Conservation (phyloP, 2,888 invertebrate genomes). For the Caenorhabditis doughertyi region DNA sequence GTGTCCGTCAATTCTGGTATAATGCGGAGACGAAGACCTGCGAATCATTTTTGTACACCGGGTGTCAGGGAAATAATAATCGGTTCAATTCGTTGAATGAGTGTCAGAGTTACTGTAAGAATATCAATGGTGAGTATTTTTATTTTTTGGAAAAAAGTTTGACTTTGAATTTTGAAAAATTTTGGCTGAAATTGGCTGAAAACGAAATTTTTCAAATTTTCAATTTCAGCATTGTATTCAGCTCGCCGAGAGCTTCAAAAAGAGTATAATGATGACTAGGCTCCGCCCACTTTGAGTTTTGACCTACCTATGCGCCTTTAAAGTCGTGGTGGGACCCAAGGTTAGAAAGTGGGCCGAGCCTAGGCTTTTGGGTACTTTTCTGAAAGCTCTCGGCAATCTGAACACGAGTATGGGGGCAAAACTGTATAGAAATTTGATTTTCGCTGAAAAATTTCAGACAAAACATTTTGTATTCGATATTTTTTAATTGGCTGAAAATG, state of each 20-base stretch:
- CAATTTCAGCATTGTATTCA: neutral
- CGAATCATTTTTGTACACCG: constrained; percentile 72
- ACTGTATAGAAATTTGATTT: neutral
- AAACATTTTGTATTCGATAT: too few relatives aligned
- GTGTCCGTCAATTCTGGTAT: constrained; percentile 74
- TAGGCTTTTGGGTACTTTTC: constrained; percentile 6
- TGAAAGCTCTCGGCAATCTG: neutral
- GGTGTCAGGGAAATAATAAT: constrained; percentile 76
- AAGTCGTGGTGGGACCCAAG: neutral
- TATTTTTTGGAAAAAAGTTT: neutral
- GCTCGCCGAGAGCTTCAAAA: neutral
- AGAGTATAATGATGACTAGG: neutral
- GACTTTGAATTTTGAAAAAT: neutral
- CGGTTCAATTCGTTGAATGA: constrained; percentile 74
- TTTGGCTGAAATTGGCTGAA: neutral
- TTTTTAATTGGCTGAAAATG: too few relatives aligned
- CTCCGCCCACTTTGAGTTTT: neutral
- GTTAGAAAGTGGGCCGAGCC: neutral
- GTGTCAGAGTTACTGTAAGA: constrained; percentile 74
- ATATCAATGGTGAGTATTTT: constrained; percentile 71
- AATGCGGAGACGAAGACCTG: constrained; percentile 72
- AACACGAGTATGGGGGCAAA: neutral
- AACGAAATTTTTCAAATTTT: neutral
- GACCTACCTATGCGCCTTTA: neutral
- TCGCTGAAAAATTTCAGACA: too few relatives aligned